Percentiles rank a stretch among this genome's conserved stretches.
Evolutionary conservation across 2,797 vertebrate species (phyloP).

Genomic region (Gastrophryne carolinensis): DNA sequence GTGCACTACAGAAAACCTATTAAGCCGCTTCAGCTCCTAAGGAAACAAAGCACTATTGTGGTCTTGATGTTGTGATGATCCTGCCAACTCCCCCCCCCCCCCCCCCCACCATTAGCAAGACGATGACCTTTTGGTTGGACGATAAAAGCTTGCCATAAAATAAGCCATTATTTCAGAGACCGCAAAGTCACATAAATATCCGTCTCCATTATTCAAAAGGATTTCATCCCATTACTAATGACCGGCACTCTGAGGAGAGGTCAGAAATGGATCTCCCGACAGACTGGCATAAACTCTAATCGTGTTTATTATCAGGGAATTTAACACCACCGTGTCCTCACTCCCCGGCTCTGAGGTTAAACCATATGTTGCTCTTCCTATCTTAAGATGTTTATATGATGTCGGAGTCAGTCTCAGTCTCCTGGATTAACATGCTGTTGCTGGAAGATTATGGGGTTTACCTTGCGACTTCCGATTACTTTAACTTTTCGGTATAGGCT

Average conservation of each 20-base stretch:
- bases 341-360: slow-evolving; percentile 37
- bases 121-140: slow-evolving; percentile 22
- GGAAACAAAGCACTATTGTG: not conserved
- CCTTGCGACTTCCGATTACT: not conserved
- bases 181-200: not conserved
- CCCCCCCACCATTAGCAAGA: not conserved
- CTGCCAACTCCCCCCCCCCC: not conserved
- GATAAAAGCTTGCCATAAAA: slow-evolving; percentile 17
- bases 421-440: slow-evolving; percentile 17
- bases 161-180: not conserved
- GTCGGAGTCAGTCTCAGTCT: slow-evolving; percentile 19
- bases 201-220: slow-evolving; percentile 25
- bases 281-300: not conserved
- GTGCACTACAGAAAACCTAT: not conserved
- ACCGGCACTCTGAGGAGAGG: slow-evolving; percentile 1
- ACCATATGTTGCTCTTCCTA: slow-evolving; percentile 25
- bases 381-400: slow-evolving; percentile 30
- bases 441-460: slow-evolving; percentile 38
- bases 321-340: not conserved
- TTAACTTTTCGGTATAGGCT: slow-evolving; percentile 1
- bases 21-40: not conserved
- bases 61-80: not conserved
- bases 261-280: not conserved
- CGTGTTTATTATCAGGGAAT: slow-evolving; percentile 11
- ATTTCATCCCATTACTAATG: slow-evolving; percentile 8